Evolutionary conservation across 2,113 vertebrate species (phyloP).

Genomic region (Ceyx melanurus): DNA sequence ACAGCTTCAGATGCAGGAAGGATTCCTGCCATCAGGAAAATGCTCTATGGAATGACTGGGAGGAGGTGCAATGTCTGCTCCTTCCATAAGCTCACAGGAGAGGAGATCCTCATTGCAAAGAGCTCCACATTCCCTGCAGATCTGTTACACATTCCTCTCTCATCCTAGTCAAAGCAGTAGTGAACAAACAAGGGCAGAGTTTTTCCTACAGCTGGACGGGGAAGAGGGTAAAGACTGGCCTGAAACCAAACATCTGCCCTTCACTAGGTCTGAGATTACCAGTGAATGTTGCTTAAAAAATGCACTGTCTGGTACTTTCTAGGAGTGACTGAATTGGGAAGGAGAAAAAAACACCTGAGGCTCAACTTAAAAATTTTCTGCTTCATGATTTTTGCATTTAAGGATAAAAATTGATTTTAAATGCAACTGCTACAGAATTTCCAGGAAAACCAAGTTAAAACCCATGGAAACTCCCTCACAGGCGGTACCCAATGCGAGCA

Average conservation of each 20-base stretch:
- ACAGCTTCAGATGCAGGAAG: background rate
- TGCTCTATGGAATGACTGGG: background rate
- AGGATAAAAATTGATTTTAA: constrained; percentile 46
- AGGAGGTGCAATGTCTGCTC: background rate
- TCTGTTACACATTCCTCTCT: background rate
- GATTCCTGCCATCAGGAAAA: background rate
- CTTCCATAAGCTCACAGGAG: background rate
- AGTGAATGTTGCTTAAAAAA: background rate
- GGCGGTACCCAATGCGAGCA: fast-evolving
- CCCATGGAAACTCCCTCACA: background rate
- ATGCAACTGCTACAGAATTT: background rate
- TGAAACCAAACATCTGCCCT: background rate
- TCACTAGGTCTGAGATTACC: background rate
- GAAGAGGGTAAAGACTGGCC: background rate
- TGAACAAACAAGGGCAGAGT: background rate
- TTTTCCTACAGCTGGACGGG: background rate
- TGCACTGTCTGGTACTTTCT: background rate
- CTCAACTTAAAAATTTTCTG: constrained; percentile 39
- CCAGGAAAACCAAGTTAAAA: background rate
- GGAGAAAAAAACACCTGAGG: constrained; percentile 17
- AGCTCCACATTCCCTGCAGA: background rate
- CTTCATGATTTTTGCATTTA: constrained; percentile 33
- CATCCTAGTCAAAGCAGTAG: background rate
- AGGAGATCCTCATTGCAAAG: background rate
- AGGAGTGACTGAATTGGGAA: background rate